A percentile compares a stretch with the other conserved stretches of the same genome.
These are phyloP conservation scores for Falco berigora DNA, from an alignment of 2,797 vertebrate genomes.

Conservation along the genomic window DNA sequence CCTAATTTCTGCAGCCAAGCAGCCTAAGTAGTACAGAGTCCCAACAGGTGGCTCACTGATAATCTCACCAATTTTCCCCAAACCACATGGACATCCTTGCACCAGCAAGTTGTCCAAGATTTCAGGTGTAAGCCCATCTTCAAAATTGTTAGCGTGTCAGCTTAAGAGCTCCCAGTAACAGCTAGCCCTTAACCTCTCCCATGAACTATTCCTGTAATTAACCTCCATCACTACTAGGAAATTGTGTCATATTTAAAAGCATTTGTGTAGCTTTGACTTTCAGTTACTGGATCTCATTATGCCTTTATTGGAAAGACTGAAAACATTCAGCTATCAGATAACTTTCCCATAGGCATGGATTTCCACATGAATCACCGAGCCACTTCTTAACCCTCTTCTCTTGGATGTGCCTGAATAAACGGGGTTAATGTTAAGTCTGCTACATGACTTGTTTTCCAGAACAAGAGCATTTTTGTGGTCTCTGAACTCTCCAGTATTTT, in stretches of 20 bases:
- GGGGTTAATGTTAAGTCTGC: background rate
- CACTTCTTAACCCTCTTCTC: background rate
- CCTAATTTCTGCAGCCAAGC: background rate
- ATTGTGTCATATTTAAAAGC: background rate
- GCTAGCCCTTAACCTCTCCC: background rate
- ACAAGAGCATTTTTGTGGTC: background rate
- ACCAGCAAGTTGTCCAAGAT: background rate
- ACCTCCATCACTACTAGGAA: background rate
- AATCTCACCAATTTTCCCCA: background rate
- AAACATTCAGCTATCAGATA: background rate
- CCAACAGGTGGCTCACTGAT: background rate
- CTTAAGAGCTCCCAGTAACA: background rate
- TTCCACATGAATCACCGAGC: background rate
- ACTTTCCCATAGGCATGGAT: background rate
- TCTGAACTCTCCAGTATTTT: background rate
- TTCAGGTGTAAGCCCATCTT: background rate
- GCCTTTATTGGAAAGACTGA: background rate
- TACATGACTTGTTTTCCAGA: background rate
- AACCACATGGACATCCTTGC: background rate
- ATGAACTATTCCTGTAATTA: background rate
- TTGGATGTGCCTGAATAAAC: background rate
- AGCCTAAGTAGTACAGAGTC: background rate
- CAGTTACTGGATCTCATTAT: background rate
- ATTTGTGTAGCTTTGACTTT: background rate
- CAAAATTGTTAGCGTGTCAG: background rate